A percentile compares a stretch with the other conserved stretches of the same genome.
Conservation (phyloP, 2,888 invertebrate genomes). For the Torymus aiolomorphi region DNA sequence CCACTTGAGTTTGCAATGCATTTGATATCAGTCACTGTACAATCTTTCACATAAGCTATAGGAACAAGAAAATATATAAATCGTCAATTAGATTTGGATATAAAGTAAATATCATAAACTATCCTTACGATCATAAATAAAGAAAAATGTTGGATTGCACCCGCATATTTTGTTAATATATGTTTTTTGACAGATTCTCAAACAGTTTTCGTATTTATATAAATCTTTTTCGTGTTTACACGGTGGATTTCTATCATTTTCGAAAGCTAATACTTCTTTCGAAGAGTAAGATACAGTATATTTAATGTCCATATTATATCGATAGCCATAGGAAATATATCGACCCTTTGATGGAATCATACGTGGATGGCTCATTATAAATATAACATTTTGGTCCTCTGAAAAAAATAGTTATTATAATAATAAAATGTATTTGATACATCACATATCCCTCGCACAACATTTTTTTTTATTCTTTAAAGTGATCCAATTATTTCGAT, state of each 20-base stretch:
- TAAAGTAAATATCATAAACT: too few relatives aligned
- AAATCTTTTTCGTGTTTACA: neutral
- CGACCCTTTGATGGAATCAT: neutral
- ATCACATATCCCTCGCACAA: too few relatives aligned
- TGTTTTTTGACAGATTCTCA: neutral
- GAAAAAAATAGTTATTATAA: too few relatives aligned
- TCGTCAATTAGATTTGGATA: too few relatives aligned
- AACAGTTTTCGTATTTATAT: conserved; percentile 5
- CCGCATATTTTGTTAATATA: neutral
- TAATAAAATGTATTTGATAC: too few relatives aligned
- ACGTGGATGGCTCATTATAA: neutral
- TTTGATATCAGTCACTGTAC: neutral
- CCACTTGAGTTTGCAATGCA: neutral
- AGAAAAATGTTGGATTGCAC: conserved; percentile 1
- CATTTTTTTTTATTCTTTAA: too few relatives aligned
- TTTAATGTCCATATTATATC: neutral
- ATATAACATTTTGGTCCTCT: neutral
- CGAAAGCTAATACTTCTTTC: neutral
- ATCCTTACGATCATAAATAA: conserved; percentile 4
- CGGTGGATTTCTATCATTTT: conserved; percentile 10
- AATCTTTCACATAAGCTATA: neutral
- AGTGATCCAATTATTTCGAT: too few relatives aligned
- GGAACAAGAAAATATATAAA: neutral
- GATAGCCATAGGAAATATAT: neutral
- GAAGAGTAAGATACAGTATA: neutral